phyloP scores from a whole-genome alignment of 2,797 vertebrate species.

The Lepidocolaptes lacrymiger region DNA sequence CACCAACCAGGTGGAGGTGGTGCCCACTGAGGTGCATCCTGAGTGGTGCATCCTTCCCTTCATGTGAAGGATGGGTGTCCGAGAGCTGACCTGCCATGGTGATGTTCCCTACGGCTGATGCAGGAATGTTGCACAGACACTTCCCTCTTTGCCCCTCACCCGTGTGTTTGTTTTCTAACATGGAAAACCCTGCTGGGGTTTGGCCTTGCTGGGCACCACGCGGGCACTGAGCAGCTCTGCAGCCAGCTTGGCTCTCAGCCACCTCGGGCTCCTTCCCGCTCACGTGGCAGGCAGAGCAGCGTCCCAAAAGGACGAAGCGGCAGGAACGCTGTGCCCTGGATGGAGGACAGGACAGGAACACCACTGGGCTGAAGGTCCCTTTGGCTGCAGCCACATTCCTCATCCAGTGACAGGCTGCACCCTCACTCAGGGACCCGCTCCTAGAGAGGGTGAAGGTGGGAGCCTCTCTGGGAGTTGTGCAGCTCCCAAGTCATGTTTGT shows the following conservation, averaged over 20 bases:
- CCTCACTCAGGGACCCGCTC: rapidly evolving
- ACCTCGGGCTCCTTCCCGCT: rapidly evolving
- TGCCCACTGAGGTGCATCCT: neutral
- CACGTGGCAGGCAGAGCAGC: neutral
- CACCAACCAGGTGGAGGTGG: neutral
- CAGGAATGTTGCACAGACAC: neutral
- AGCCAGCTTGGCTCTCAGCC: neutral
- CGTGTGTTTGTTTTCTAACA: neutral
- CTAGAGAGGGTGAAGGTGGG: neutral
- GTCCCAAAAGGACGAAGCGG: rapidly evolving
- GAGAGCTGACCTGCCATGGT: neutral
- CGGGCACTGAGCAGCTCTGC: neutral
- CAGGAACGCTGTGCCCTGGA: neutral
- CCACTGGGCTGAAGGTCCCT: neutral
- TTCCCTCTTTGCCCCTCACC: rapidly evolving
- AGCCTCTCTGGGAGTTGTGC: neutral
- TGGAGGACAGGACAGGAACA: neutral
- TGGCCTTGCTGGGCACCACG: neutral
- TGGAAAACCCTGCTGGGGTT: neutral
- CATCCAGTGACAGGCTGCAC: rapidly evolving
- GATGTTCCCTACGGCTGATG: neutral
- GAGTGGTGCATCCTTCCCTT: neutral
- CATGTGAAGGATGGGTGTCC: neutral
- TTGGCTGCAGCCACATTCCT: neutral
- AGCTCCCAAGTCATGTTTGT: rapidly evolving